These are phyloP conservation scores for Plemyria rubiginata DNA, from an alignment of 2,888 invertebrate species.

Conservation along the genomic window DNA sequence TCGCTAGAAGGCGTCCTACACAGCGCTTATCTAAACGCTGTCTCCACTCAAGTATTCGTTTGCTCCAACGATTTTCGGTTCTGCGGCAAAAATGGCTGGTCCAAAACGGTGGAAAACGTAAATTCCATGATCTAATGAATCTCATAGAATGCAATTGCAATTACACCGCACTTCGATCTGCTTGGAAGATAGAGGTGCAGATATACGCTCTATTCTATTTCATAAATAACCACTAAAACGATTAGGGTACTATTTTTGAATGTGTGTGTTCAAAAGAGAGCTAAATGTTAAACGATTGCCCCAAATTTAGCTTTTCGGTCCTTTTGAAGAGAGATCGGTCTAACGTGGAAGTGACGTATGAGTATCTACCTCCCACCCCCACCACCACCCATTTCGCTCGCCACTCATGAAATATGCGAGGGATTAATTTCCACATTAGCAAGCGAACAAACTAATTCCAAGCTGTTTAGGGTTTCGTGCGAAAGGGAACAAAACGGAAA, in stretches of 20 bases:
- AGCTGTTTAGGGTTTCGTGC: constrained; percentile 34
- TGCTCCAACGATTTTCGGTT: too few species aligned
- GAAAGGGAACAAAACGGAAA: background rate
- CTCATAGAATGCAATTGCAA: too few species aligned
- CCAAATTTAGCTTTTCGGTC: constrained; percentile 28
- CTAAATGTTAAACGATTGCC: constrained; percentile 23
- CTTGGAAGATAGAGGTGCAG: too few species aligned
- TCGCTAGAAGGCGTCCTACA: too few species aligned
- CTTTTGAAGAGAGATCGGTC: constrained; percentile 43
- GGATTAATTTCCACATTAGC: constrained; percentile 56
- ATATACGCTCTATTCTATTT: too few species aligned
- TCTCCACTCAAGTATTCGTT: too few species aligned
- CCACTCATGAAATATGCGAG: constrained; percentile 53
- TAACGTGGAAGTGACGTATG: constrained; percentile 57
- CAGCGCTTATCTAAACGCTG: too few species aligned
- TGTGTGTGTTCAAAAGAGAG: constrained; percentile 14
- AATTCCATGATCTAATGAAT: too few species aligned
- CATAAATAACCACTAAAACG: too few species aligned
- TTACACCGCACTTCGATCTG: too few species aligned
- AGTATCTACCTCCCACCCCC: constrained; percentile 31
- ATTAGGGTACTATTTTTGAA: background rate
- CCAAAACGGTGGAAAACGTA: too few species aligned
- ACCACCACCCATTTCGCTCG: constrained; percentile 35
- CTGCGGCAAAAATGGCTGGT: too few species aligned
- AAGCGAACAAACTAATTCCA: constrained; percentile 44